These are phyloP conservation scores for Oncorhynchus mykiss DNA, from an alignment of 2,113 vertebrate genomes.

Conservation along the genomic window DNA sequence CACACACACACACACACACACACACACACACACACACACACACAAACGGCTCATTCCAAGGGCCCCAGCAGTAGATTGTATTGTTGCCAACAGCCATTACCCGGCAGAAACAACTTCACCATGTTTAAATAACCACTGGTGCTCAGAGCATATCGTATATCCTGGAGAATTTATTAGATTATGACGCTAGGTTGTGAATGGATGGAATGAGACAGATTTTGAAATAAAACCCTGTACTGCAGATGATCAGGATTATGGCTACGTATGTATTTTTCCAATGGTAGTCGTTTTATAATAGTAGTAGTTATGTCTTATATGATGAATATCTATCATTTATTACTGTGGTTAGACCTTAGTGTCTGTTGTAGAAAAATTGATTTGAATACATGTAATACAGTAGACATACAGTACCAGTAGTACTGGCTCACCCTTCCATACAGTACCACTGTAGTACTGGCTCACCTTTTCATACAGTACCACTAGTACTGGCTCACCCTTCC, in stretches of 20 bases:
- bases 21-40: not conserved
- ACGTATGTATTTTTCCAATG: constrained; percentile 32
- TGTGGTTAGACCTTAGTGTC: not conserved
- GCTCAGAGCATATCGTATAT: constrained; percentile 60
- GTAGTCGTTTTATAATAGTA: constrained; percentile 24
- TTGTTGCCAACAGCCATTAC: constrained; percentile 66
- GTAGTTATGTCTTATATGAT: not conserved
- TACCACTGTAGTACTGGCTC: too few species aligned
- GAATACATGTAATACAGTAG: constrained; percentile 9
- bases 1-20: not conserved
- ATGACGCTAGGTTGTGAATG: constrained; percentile 34
- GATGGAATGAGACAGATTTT: constrained; percentile 55
- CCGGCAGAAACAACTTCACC: constrained; percentile 60
- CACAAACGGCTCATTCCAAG: constrained; percentile 30
- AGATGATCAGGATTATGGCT: constrained; percentile 4
- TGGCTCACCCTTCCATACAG: not conserved
- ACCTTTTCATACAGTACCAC: too few species aligned
- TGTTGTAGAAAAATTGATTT: not conserved
- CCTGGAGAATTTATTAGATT: constrained; percentile 58
- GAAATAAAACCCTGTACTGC: constrained; percentile 43
- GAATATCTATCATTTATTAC: not conserved
- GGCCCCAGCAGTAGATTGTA: constrained; percentile 35
- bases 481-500: too few species aligned
- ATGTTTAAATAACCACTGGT: constrained; percentile 63
- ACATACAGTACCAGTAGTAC: not conserved